Conservation (phyloP, 2,797 vertebrate genomes). For the Premnoplex brunnescens region DNA sequence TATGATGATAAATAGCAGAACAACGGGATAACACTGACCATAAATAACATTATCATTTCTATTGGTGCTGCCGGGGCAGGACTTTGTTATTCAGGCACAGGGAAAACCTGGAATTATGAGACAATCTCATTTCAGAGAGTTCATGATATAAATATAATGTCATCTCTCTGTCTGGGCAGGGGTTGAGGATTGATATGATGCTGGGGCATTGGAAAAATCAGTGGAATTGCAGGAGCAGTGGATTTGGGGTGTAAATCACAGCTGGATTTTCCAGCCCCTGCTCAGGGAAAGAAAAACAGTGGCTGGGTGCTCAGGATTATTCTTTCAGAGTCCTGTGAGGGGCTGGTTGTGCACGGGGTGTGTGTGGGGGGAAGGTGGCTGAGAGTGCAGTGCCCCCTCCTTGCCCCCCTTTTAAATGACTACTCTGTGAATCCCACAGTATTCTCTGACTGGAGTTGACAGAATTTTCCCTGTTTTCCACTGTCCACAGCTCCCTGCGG, state of each 20-base stretch:
- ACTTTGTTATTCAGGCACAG: not conserved
- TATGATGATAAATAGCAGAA: fast-evolving
- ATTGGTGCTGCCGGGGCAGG: not conserved
- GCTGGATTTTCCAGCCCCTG: not conserved
- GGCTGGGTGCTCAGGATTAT: fast-evolving
- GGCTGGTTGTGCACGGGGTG: not conserved
- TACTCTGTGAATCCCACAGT: not conserved
- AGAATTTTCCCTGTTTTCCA: not conserved
- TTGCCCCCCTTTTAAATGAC: fast-evolving
- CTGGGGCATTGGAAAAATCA: fast-evolving
- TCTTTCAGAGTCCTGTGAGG: not conserved
- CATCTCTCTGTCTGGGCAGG: not conserved
- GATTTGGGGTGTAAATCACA: not conserved
- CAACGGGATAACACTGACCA: fast-evolving
- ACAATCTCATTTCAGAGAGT: not conserved
- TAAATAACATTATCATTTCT: not conserved
- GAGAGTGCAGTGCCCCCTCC: fast-evolving
- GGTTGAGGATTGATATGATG: fast-evolving
- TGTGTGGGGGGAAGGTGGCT: not conserved
- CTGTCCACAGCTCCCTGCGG: not conserved
- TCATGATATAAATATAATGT: not conserved
- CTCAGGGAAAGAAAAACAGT: not conserved
- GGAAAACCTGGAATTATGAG: not conserved
- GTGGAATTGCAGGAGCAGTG: fast-evolving
- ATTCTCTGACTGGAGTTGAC: not conserved